Evolutionary conservation across 2,888 invertebrate genomes (phyloP).

Genomic region (Thymelicus sylvestris): DNA sequence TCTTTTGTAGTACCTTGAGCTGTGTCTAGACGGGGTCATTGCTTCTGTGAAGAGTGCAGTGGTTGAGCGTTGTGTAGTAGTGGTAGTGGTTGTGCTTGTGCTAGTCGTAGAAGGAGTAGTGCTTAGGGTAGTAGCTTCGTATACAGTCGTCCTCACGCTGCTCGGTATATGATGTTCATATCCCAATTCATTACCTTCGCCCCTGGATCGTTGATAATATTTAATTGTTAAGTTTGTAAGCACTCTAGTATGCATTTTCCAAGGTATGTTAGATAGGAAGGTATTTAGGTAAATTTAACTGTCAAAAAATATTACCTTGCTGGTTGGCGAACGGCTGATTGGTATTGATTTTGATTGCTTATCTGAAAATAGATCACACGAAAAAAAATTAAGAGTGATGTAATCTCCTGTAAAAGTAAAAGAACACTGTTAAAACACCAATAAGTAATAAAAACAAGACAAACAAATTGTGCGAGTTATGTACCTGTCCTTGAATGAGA

Average conservation of each 20-base stretch:
- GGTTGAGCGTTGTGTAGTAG: conserved; percentile 80
- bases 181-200: conserved; percentile 84
- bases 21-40: conserved; percentile 80
- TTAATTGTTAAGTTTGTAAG: conserved; percentile 46
- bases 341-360: conserved; percentile 87
- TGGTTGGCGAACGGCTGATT: conserved; percentile 86
- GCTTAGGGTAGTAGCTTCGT: conserved; percentile 78
- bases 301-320: conserved; percentile 81
- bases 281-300: conserved; percentile 30
- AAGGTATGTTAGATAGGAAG: conserved; percentile 27
- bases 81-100: conserved; percentile 75
- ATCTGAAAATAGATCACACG: conserved; percentile 75
- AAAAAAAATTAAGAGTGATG: not conserved
- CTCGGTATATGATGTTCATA: conserved; percentile 80
- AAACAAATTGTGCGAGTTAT: not conserved
- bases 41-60: conserved; percentile 80
- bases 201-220: conserved; percentile 72
- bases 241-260: conserved; percentile 20
- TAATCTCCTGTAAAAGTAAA: conserved; percentile 3
- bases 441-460: not conserved
- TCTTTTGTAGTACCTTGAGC: conserved; percentile 84
- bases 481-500: conserved; percentile 86
- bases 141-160: conserved; percentile 79
- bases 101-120: conserved; percentile 81
- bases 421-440: not conserved